These are phyloP conservation scores for Sebastes diploproa DNA, from an alignment of 2,797 vertebrate genomes.

Conservation along the genomic window DNA sequence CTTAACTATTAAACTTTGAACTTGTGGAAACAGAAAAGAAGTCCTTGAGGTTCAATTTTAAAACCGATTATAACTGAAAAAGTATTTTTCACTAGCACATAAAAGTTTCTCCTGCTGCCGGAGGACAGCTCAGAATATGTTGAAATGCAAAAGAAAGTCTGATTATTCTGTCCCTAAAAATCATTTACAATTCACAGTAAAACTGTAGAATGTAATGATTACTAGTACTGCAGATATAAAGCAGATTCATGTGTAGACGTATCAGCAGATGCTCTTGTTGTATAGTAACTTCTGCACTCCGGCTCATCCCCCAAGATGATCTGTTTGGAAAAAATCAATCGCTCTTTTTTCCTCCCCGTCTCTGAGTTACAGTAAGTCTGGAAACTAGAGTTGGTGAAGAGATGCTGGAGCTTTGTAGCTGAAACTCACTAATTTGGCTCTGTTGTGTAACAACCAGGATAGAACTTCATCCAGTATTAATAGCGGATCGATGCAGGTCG, in stretches of 20 bases:
- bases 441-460: background rate
- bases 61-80: background rate
- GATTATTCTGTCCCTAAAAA: background rate
- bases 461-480: background rate
- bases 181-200: no score
- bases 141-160: background rate
- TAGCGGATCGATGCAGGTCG: background rate
- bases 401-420: background rate
- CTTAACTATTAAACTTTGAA: background rate
- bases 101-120: background rate
- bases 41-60: background rate
- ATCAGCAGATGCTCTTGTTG: background rate
- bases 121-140: background rate
- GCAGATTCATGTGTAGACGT: background rate
- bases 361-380: background rate
- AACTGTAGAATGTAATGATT: background rate
- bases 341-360: background rate
- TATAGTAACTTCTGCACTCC: background rate
- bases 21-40: background rate
- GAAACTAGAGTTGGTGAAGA: background rate
- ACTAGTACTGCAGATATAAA: background rate
- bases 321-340: background rate
- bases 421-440: background rate
- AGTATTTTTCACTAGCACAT: background rate
- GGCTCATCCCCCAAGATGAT: background rate